These are phyloP conservation scores for Cheilosia scutellata DNA, from an alignment of 2,888 invertebrate genomes.

Conservation along the genomic window DNA sequence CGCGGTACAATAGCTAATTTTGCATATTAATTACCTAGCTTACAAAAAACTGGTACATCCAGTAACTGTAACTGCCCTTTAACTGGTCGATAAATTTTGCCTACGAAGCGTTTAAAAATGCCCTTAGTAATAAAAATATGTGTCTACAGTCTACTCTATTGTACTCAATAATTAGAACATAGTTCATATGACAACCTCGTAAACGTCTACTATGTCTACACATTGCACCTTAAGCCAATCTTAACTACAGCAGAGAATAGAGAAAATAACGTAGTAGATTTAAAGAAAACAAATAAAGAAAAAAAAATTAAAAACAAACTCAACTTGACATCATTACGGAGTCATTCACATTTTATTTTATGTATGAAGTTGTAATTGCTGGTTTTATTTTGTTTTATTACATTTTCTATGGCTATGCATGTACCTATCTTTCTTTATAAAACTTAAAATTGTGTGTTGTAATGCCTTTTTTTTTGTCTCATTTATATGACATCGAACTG, in stretches of 20 bases:
- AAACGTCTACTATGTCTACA: conserved; percentile 20
- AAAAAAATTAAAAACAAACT: conserved; percentile 63
- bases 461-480: conserved; percentile 4
- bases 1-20: too few species aligned
- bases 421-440: conserved; percentile 20
- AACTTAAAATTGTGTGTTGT: conserved; percentile 20
- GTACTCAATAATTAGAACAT: conserved; percentile 53
- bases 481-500: conserved; percentile 1
- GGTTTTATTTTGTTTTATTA: conserved; percentile 44
- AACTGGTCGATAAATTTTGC: too few species aligned
- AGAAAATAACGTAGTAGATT: conserved; percentile 52
- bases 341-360: conserved; percentile 76
- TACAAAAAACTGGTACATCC: too few species aligned
- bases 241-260: conserved; percentile 43
- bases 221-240: conserved; percentile 46
- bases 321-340: conserved; percentile 77
- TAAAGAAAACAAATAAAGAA: conserved; percentile 29
- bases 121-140: too few species aligned
- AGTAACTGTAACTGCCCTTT: too few species aligned
- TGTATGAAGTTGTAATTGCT: conserved; percentile 45
- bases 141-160: conserved; percentile 3
- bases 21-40: too few species aligned
- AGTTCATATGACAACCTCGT: conserved; percentile 42
- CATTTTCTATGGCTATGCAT: conserved; percentile 13
- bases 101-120: too few species aligned